Evolutionary conservation across 1,140 invertebrate genomes (phyloP).

Genomic region (Neodiprion lecontei): DNA sequence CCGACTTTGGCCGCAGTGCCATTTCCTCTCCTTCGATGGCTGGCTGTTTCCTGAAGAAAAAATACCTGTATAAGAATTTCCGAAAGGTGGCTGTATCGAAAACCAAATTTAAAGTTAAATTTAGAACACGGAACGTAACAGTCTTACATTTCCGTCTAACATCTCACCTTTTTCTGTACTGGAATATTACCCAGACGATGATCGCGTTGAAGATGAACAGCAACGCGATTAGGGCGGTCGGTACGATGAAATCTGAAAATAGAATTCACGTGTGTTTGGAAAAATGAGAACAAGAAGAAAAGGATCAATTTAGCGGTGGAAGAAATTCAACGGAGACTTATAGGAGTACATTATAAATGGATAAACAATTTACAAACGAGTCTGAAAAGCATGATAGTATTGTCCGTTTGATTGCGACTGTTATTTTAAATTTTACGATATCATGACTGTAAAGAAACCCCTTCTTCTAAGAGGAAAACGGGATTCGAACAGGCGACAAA

Average conservation of each 20-base stretch:
- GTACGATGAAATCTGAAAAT: constrained; percentile 69
- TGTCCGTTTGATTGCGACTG: no score
- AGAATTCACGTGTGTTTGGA: constrained; percentile 29
- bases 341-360: no score
- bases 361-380: no score
- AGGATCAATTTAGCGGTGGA: no score
- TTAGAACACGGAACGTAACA: no score
- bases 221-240: constrained; percentile 68
- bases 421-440: no score
- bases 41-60: constrained; percentile 46
- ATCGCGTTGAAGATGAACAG: constrained; percentile 71
- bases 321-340: no score
- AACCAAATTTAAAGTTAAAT: constrained; percentile 9
- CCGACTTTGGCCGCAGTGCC: constrained; percentile 35
- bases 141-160: no score
- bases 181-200: constrained; percentile 73
- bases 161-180: constrained; percentile 68
- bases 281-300: neutral
- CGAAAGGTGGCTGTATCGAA: neutral
- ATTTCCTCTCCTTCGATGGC: constrained; percentile 42
- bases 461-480: no score
- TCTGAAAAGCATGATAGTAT: no score
- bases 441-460: no score
- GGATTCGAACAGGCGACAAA: no score
- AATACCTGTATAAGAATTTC: neutral